Conservation (phyloP, 1,140 invertebrate genomes). For the Drosophila kanapiae region DNA sequence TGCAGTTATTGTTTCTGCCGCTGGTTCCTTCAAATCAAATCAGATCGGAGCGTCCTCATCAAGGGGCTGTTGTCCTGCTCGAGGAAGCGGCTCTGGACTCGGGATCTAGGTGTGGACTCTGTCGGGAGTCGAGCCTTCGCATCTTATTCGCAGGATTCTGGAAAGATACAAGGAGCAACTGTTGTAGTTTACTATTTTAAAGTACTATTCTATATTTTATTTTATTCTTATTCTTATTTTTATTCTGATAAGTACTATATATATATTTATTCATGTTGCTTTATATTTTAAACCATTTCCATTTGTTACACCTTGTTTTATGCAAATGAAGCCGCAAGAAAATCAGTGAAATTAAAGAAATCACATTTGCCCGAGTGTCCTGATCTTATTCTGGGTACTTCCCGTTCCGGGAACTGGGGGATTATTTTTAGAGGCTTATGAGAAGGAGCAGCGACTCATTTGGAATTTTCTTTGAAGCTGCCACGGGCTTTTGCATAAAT, state of each 20-base stretch:
- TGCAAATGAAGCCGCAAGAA: background rate
- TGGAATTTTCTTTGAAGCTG: constrained; percentile 59
- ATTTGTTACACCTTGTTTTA: background rate
- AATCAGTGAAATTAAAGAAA: constrained; percentile 3
- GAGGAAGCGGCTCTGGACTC: constrained; percentile 28
- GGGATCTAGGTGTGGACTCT: constrained; percentile 42
- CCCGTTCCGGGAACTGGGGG: background rate
- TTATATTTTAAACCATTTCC: background rate
- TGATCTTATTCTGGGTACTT: background rate
- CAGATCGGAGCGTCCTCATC: constrained; percentile 38
- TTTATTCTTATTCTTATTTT: too few relatives aligned
- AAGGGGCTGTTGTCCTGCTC: constrained; percentile 15
- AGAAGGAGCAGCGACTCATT: constrained; percentile 34
- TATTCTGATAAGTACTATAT: too few relatives aligned
- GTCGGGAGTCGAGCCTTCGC: constrained; percentile 53
- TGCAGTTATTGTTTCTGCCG: constrained; percentile 59
- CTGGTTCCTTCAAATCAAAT: constrained; percentile 61
- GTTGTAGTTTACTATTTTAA: background rate
- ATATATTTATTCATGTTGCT: background rate
- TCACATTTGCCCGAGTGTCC: background rate
- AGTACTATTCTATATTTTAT: background rate
- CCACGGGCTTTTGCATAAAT: constrained; percentile 55
- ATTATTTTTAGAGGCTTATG: constrained; percentile 18
- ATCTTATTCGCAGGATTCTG: constrained; percentile 53
- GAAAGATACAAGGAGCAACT: constrained; percentile 25